Percentiles rank a stretch among this genome's conserved stretches.
Conservation (phyloP, 1,140 invertebrate genomes). For the Ostrea denselamellosa region DNA sequence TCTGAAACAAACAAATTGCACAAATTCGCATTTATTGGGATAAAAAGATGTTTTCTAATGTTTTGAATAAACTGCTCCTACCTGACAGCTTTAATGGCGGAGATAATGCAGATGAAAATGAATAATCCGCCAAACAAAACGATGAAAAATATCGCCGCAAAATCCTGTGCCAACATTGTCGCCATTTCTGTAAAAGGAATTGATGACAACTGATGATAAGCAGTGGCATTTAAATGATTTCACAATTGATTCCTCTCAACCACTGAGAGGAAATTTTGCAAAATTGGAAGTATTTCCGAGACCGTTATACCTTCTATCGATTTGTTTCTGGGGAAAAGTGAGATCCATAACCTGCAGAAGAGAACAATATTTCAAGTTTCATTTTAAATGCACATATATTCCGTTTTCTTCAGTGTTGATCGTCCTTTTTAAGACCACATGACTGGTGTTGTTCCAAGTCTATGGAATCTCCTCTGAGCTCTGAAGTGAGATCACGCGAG, state of each 20-base stretch:
- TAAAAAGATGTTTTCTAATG: neutral
- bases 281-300: neutral
- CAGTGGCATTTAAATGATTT: neutral
- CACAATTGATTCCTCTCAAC: neutral
- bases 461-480: neutral
- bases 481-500: neutral
- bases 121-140: constrained; percentile 24
- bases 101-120: neutral
- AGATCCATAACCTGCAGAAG: neutral
- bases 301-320: constrained; percentile 7
- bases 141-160: constrained; percentile 5
- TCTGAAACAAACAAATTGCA: neutral
- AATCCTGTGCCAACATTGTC: neutral
- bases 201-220: neutral
- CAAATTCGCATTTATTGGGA: neutral
- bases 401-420: neutral
- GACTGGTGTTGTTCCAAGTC: neutral
- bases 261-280: neutral
- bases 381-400: neutral
- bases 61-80: neutral
- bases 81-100: constrained; percentile 26
- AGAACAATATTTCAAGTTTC: neutral
- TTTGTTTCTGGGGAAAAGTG: neutral
- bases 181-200: constrained; percentile 14
- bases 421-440: neutral